phyloP scores from a whole-genome alignment of 2,113 vertebrate genomes.

The Mungos mungo region DNA sequence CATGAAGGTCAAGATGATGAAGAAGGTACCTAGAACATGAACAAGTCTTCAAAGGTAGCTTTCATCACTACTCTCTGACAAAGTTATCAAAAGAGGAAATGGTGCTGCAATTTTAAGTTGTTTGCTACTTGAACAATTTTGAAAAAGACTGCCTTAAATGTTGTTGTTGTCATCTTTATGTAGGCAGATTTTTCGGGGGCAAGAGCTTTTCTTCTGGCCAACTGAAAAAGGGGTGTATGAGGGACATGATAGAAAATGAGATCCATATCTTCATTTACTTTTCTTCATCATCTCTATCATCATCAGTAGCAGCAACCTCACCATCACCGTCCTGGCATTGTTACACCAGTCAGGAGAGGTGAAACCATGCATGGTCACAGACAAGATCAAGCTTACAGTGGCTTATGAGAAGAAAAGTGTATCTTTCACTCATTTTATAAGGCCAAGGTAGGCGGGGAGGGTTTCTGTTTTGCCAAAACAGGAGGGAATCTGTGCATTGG shows the following conservation, averaged over 20 bases:
- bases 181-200: neutral
- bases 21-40: neutral
- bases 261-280: neutral
- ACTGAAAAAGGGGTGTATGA: neutral
- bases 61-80: fast-evolving
- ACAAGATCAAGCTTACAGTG: neutral
- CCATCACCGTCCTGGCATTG: fast-evolving
- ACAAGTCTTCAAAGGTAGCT: neutral
- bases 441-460: neutral
- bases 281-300: neutral
- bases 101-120: neutral
- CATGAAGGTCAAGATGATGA: fast-evolving
- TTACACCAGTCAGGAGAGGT: fast-evolving
- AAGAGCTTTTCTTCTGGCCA: neutral
- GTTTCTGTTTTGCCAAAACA: neutral
- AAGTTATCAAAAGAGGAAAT: neutral
- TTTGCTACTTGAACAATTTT: neutral
- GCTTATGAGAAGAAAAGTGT: neutral
- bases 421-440: neutral
- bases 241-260: neutral
- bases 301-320: no score
- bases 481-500: neutral
- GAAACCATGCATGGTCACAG: no score
- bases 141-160: neutral
- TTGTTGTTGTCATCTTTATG: neutral